phyloP scores from a whole-genome alignment of 2,113 vertebrate genomes.

The Penelope pileata region DNA sequence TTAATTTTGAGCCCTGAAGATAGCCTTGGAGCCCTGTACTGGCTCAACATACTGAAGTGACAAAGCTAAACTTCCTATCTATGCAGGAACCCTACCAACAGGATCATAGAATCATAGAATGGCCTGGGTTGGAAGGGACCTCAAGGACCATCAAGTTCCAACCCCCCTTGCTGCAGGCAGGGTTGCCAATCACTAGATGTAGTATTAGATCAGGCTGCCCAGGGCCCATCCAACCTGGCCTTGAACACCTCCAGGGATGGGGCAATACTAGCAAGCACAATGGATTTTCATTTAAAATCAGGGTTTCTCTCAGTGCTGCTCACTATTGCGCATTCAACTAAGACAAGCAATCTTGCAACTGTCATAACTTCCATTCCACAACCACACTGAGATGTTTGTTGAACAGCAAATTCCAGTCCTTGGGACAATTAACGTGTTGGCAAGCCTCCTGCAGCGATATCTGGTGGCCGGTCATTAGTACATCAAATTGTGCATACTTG shows the following conservation, averaged over 20 bases:
- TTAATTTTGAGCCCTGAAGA: neutral
- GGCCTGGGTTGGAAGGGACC: too few species aligned
- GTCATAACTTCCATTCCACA: neutral
- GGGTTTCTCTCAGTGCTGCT: neutral
- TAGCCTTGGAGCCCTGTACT: neutral
- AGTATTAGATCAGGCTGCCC: too few species aligned
- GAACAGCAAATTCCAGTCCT: neutral
- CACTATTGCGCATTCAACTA: neutral
- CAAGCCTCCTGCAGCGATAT: neutral
- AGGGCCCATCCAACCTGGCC: too few species aligned
- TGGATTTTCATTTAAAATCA: neutral
- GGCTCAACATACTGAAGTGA: neutral
- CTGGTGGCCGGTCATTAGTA: constrained; percentile 20
- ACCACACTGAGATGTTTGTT: neutral
- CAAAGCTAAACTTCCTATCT: neutral
- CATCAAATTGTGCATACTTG: constrained; percentile 16
- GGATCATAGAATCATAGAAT: too few species aligned
- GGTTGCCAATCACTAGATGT: too few species aligned
- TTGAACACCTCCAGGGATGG: too few species aligned
- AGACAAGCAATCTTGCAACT: neutral
- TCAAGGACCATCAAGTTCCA: too few species aligned
- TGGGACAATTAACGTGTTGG: constrained; percentile 12
- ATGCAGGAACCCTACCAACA: neutral
- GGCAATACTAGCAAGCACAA: neutral
- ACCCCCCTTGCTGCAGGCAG: too few species aligned